Evolutionary conservation across 2,888 invertebrate genomes (phyloP).

Genomic region (Cryptocephalus primarius): DNA sequence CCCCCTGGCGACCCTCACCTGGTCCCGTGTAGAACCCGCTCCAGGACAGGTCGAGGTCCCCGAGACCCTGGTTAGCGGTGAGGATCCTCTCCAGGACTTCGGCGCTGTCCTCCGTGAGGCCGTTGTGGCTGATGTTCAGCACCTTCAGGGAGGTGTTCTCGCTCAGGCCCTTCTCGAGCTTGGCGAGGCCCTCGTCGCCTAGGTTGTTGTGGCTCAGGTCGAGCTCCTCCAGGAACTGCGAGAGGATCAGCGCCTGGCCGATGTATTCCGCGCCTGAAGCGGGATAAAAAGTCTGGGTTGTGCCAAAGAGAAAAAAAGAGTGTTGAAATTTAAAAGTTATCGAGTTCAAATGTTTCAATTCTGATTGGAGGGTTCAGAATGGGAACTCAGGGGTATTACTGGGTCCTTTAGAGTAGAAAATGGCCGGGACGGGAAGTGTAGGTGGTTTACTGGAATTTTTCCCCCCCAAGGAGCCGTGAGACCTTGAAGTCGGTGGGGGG

Average conservation of each 20-base stretch:
- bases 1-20: conserved; percentile 21
- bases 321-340: neutral
- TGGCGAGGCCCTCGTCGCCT: conserved; percentile 34
- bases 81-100: conserved; percentile 33
- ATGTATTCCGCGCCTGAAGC: conserved; percentile 31
- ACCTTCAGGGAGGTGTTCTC: conserved; percentile 29
- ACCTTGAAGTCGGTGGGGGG: no score
- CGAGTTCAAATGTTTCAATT: neutral
- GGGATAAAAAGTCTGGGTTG: neutral
- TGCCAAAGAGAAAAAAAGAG: no score
- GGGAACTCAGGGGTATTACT: no score
- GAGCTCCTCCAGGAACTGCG: conserved; percentile 28
- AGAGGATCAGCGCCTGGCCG: conserved; percentile 27
- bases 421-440: no score
- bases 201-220: conserved; percentile 39
- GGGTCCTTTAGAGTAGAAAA: no score
- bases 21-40: conserved; percentile 38
- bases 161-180: conserved; percentile 28
- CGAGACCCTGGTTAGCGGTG: conserved; percentile 34
- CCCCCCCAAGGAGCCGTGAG: no score
- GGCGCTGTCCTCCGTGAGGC: conserved; percentile 36
- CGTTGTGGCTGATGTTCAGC: conserved; percentile 42
- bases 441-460: no score
- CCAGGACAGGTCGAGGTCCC: conserved; percentile 42
- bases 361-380: no score